phyloP scores from a whole-genome alignment of 2,888 invertebrate genomes.

The Bimastos eiseni region DNA sequence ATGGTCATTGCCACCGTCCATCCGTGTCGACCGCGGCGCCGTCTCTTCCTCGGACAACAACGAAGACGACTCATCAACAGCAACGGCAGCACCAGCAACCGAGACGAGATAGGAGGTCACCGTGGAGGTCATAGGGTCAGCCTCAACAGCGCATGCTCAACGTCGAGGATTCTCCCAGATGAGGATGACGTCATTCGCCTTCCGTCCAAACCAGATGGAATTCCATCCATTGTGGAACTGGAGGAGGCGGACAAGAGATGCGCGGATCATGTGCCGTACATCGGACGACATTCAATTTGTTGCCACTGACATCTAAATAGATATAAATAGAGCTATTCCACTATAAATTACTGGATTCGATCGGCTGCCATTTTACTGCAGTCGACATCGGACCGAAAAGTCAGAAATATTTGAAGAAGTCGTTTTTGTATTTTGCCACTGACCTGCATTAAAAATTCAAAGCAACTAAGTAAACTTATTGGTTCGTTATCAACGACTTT shows the following conservation, averaged over 20 bases:
- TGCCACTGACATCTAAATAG: neutral
- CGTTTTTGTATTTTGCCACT: neutral
- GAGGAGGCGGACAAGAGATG: neutral
- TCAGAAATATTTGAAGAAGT: neutral
- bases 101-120: neutral
- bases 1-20: neutral
- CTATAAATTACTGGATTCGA: neutral
- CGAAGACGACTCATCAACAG: neutral
- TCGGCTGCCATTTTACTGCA: too few relatives aligned
- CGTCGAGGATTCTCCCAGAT: neutral
- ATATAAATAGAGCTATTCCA: neutral
- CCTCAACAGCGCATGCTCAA: slow-evolving; percentile 3
- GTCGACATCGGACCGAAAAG: too few relatives aligned
- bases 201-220: neutral
- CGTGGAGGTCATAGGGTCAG: neutral
- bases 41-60: neutral
- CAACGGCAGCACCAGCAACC: neutral
- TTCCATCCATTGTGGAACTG: neutral
- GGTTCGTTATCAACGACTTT: too few relatives aligned
- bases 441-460: neutral
- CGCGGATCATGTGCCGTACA: neutral
- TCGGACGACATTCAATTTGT: neutral
- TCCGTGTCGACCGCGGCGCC: neutral
- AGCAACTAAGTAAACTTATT: too few relatives aligned
- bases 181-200: neutral